Percentiles rank a stretch among this genome's conserved stretches.
Evolutionary conservation across 2,113 vertebrate species (phyloP).

Genomic region (Hirundichthys speculiger): DNA sequence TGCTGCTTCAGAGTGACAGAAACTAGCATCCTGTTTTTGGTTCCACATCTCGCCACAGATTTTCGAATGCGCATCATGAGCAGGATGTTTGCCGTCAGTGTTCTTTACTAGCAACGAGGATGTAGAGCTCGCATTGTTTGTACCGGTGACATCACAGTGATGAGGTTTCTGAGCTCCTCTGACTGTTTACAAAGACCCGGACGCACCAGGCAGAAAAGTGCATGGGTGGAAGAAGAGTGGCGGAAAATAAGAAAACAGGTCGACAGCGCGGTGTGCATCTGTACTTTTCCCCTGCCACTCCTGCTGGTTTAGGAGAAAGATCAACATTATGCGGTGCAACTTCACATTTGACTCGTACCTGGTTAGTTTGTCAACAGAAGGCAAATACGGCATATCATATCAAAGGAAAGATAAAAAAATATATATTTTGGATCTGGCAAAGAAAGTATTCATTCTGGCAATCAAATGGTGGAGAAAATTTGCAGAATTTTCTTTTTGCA

Average conservation of each 20-base stretch:
- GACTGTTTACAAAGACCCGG: too few species aligned
- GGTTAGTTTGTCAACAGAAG: not conserved
- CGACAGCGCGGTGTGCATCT: too few species aligned
- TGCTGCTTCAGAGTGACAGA: slow-evolving; percentile 59
- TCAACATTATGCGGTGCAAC: too few species aligned
- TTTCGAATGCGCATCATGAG: slow-evolving; percentile 17
- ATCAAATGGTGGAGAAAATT: not conserved
- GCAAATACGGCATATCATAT: not conserved
- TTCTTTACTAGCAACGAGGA: too few species aligned
- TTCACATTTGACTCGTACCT: not conserved
- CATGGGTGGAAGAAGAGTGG: too few species aligned
- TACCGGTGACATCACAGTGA: slow-evolving; percentile 2
- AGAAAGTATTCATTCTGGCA: too few species aligned
- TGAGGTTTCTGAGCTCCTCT: too few species aligned
- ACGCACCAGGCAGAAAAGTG: too few species aligned
- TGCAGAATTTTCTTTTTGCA: not conserved
- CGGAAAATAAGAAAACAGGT: too few species aligned
- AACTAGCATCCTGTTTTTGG: slow-evolving; percentile 51
- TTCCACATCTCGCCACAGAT: too few species aligned
- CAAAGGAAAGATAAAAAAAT: not conserved
- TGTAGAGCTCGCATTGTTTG: too few species aligned
- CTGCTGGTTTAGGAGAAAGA: not conserved
- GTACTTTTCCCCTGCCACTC: not conserved
- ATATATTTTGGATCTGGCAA: not conserved
- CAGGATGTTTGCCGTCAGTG: slow-evolving; percentile 19